These are phyloP conservation scores for Pantherophis guttatus DNA, from an alignment of 2,113 vertebrate species.

Conservation along the genomic window DNA sequence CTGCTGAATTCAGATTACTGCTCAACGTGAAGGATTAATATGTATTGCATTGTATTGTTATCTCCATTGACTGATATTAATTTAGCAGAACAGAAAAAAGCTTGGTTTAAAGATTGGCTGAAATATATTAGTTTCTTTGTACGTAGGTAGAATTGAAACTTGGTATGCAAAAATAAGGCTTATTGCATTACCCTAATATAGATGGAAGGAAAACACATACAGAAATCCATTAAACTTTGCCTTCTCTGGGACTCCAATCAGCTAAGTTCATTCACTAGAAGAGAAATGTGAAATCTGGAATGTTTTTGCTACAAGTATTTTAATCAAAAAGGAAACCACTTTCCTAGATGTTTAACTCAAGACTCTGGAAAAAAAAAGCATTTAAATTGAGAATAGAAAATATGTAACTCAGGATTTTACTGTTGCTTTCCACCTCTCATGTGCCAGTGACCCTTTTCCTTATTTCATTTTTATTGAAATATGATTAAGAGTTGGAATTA, in stretches of 20 bases:
- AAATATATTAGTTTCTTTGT: conserved; percentile 42
- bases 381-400: conserved; percentile 70
- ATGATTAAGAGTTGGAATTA: conserved; percentile 42
- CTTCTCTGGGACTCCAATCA: conserved; percentile 40
- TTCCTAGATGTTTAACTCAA: conserved; percentile 40
- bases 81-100: conserved; percentile 27
- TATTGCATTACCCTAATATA: conserved; percentile 45
- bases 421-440: conserved; percentile 32
- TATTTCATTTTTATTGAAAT: conserved; percentile 41
- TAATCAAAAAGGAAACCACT: conserved; percentile 61
- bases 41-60: background rate
- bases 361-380: conserved; percentile 61
- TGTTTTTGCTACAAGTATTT: conserved; percentile 57
- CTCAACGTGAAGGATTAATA: background rate
- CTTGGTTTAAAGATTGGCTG: background rate
- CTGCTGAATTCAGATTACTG: background rate
- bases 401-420: conserved; percentile 46
- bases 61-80: conserved; percentile 29
- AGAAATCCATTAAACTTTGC: conserved; percentile 27
- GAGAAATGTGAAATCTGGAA: conserved; percentile 57
- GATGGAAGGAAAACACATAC: no score
- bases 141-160: conserved; percentile 25
- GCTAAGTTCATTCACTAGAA: conserved; percentile 37
- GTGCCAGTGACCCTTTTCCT: conserved; percentile 40
- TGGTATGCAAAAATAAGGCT: conserved; percentile 34